Conservation (phyloP, 2,888 invertebrate genomes). For the Meandrusa payeni region DNA sequence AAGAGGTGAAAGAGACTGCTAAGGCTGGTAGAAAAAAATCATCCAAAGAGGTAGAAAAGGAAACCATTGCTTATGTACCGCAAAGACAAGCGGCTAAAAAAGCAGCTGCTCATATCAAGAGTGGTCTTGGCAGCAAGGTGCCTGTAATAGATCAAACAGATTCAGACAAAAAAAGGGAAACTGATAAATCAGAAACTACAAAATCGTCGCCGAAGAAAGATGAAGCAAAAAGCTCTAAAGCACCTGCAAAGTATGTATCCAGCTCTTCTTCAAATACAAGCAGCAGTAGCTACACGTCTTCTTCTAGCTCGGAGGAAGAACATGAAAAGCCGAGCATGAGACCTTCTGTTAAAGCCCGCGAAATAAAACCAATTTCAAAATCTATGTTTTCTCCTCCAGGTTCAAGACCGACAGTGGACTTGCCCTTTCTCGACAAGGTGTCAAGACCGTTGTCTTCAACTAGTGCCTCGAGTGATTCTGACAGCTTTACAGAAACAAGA, state of each 20-base stretch:
- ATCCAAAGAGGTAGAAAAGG: constrained; percentile 82
- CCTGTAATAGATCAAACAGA: constrained; percentile 60
- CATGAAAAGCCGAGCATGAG: constrained; percentile 63
- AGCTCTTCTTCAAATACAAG: constrained; percentile 78
- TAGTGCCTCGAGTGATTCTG: constrained; percentile 83
- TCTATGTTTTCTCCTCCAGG: constrained; percentile 72
- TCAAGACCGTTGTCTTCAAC: constrained; percentile 84
- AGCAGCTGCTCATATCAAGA: constrained; percentile 94
- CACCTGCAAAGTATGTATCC: constrained; percentile 60
- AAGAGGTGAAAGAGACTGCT: constrained; percentile 65
- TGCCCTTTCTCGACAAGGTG: constrained; percentile 91
- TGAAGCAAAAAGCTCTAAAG: constrained; percentile 54
- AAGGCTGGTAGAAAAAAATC: constrained; percentile 71
- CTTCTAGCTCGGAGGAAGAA: constrained; percentile 83
- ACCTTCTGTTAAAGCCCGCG: constrained; percentile 66
- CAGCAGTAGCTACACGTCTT: constrained; percentile 80
- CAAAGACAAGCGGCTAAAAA: constrained; percentile 95
- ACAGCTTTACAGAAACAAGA: constrained; percentile 67
- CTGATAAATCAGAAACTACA: constrained; percentile 49
- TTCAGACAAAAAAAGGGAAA: constrained; percentile 60
- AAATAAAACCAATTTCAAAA: constrained; percentile 59
- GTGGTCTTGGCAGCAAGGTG: constrained; percentile 83
- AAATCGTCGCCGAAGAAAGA: constrained; percentile 72
- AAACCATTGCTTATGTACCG: constrained; percentile 90
- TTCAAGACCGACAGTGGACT: constrained; percentile 81